A percentile compares a stretch with the other conserved stretches of the same genome.
Evolutionary conservation across 2,888 invertebrate species (phyloP).

Genomic region (Nymphalis polychloros): DNA sequence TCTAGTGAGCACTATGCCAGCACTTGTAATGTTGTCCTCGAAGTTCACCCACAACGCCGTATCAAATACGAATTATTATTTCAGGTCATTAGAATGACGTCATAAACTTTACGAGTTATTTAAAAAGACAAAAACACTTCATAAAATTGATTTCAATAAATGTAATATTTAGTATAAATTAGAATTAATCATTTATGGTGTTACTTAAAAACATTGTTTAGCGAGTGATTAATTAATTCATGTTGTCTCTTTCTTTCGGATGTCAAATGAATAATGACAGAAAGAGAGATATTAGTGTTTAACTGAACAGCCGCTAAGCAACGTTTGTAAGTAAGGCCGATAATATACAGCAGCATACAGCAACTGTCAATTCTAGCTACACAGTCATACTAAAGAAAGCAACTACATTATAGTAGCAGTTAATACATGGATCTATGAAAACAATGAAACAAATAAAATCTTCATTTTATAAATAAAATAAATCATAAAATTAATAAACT

Average conservation of each 20-base stretch:
- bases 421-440: background rate
- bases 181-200: too few species aligned
- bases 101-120: background rate
- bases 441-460: background rate
- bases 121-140: background rate
- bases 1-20: background rate
- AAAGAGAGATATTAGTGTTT: too few species aligned
- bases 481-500: background rate
- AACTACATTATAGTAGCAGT: background rate
- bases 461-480: background rate
- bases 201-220: too few species aligned
- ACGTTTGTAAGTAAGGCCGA: too few species aligned
- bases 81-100: background rate
- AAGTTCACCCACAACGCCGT: background rate
- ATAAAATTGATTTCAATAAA: too few species aligned
- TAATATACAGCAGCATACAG: background rate
- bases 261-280: too few species aligned
- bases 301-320: too few species aligned
- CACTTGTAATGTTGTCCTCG: background rate
- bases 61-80: background rate
- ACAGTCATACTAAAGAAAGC: background rate
- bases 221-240: too few species aligned
- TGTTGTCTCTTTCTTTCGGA: too few species aligned
- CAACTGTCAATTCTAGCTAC: conserved; percentile 35
- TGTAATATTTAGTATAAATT: too few species aligned